Evolutionary conservation across 1,140 invertebrate species (phyloP).

Genomic region (Orchesella cincta): DNA sequence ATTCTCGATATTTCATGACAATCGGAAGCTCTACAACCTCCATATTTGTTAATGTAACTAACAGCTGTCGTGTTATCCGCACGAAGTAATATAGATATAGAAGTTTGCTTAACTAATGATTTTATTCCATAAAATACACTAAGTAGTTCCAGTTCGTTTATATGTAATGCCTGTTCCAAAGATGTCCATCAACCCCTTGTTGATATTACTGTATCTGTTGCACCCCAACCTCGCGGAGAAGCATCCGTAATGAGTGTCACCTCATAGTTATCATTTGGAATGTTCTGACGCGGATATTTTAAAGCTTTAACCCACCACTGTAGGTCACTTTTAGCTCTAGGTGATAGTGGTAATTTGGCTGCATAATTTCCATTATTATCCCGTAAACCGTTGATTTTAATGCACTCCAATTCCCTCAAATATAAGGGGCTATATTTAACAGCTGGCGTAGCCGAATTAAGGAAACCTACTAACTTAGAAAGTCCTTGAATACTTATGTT

Average conservation of each 20-base stretch:
- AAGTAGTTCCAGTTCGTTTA: constrained; percentile 10
- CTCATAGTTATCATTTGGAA: background rate
- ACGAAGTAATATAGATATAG: background rate
- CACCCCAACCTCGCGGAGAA: background rate
- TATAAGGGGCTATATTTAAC: constrained; percentile 34
- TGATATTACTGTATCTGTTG: background rate
- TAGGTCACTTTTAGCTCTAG: constrained; percentile 2
- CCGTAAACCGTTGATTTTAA: background rate
- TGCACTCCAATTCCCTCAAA: constrained; percentile 27
- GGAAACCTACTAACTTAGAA: constrained; percentile 30
- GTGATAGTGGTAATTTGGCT: background rate
- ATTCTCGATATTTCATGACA: background rate
- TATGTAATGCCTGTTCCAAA: background rate
- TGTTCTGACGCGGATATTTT: background rate
- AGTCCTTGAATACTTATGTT: background rate
- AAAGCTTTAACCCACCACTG: background rate
- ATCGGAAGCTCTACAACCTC: background rate
- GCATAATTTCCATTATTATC: background rate
- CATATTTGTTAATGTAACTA: constrained; percentile 25
- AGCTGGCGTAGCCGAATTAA: constrained; percentile 26
- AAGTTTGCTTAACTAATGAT: background rate
- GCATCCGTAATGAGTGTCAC: background rate
- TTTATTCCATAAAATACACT: background rate
- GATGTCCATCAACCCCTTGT: background rate
- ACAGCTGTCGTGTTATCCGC: constrained; percentile 8